phyloP scores from a whole-genome alignment of 1,140 invertebrate genomes.

The Patella vulgata region DNA sequence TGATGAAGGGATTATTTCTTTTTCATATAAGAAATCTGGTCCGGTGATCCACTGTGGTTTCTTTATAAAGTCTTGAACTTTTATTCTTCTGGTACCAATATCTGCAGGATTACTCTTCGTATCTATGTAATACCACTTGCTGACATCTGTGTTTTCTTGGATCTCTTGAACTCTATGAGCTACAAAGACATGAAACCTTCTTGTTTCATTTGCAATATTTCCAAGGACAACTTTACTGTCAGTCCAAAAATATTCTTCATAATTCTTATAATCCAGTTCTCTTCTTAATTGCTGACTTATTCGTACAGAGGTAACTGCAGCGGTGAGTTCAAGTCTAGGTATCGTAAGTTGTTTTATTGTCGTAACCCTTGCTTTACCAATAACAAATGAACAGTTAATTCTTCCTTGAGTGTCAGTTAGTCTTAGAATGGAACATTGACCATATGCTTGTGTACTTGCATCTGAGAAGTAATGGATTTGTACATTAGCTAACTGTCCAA shows the following conservation, averaged over 20 bases:
- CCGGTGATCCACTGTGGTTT: slow-evolving; percentile 37
- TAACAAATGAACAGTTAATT: slow-evolving; percentile 33
- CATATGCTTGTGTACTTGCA: slow-evolving; percentile 36
- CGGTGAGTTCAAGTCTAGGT: slow-evolving; percentile 28
- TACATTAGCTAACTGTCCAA: slow-evolving; percentile 14
- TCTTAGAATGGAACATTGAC: slow-evolving; percentile 38
- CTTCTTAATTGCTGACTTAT: slow-evolving; percentile 15
- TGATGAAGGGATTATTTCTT: background rate
- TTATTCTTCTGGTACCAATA: slow-evolving; percentile 30
- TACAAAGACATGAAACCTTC: slow-evolving; percentile 22
- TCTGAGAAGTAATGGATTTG: slow-evolving; percentile 45
- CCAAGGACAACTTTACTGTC: slow-evolving; percentile 21
- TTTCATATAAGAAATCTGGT: slow-evolving; percentile 30
- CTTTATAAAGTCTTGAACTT: slow-evolving; percentile 7
- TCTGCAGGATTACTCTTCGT: too few species aligned
- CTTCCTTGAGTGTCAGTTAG: slow-evolving; percentile 6
- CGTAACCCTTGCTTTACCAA: slow-evolving; percentile 33
- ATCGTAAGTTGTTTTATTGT: slow-evolving; percentile 27
- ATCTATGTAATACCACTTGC: slow-evolving; percentile 29
- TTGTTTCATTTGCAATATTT: slow-evolving; percentile 21
- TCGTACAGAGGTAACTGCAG: slow-evolving; percentile 25
- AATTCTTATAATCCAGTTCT: slow-evolving; percentile 16
- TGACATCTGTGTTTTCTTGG: slow-evolving; percentile 5
- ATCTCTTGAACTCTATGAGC: slow-evolving; percentile 22
- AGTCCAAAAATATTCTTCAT: slow-evolving; percentile 28